Evolutionary conservation across 2,113 vertebrate species (phyloP).

Genomic region (Meles meles): DNA sequence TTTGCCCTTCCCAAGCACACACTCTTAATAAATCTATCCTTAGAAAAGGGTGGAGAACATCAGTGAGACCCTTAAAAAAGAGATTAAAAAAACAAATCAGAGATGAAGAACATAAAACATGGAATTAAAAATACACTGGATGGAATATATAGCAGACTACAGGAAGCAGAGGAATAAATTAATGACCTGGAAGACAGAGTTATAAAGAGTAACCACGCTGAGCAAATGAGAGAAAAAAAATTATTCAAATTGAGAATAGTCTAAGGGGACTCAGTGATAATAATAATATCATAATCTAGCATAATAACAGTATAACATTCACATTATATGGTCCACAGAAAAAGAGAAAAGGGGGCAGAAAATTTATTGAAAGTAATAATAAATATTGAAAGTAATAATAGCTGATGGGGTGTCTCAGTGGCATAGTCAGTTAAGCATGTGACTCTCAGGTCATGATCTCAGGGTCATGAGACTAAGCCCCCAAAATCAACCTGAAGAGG

Average conservation of each 20-base stretch:
- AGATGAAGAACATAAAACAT: not conserved
- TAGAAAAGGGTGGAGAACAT: not conserved
- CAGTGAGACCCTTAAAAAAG: not conserved
- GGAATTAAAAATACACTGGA: not conserved
- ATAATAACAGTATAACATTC: not conserved
- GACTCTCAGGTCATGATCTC: not conserved
- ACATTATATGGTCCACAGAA: not conserved
- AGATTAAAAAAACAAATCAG: not conserved
- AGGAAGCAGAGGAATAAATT: not conserved
- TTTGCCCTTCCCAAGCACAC: not conserved
- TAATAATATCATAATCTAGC: no score
- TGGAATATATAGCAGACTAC: not conserved
- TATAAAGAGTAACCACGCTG: not conserved
- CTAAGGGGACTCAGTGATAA: not conserved
- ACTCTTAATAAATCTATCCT: not conserved
- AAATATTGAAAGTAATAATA: not conserved
- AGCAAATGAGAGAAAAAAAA: not conserved
- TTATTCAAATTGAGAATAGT: not conserved
- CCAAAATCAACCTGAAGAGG: not conserved
- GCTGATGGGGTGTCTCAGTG: not conserved
- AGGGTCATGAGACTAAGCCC: no score
- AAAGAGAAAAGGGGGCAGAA: not conserved
- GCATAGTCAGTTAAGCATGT: not conserved
- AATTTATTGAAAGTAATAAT: not conserved
- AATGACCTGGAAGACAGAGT: not conserved